Conservation (phyloP, 1,140 invertebrate genomes). For the Drosophila nasuta region DNA sequence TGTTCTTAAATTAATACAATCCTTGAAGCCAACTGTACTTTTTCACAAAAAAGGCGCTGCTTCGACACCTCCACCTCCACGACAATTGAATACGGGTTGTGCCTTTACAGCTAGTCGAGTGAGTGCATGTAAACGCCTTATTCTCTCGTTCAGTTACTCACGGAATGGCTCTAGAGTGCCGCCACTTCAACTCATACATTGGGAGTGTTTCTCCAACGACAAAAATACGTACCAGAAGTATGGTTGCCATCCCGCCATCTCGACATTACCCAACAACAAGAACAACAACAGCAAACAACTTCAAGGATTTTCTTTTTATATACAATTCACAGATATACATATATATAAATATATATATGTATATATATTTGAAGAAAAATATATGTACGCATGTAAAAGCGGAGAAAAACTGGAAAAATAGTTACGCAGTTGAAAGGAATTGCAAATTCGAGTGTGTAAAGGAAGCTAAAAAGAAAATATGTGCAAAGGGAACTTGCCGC, state of each 20-base stretch:
- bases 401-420: constrained; percentile 47
- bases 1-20: neutral
- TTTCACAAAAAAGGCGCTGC: neutral
- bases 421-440: constrained; percentile 35
- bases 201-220: neutral
- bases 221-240: neutral
- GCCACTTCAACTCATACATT: neutral
- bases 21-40: constrained; percentile 24
- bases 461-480: constrained; percentile 34
- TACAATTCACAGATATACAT: neutral
- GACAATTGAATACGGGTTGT: neutral
- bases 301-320: constrained; percentile 30
- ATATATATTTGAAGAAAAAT: constrained; percentile 8
- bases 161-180: neutral
- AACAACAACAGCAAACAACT: constrained; percentile 4
- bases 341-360: neutral
- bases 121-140: constrained; percentile 1
- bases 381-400: constrained; percentile 1
- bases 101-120: neutral
- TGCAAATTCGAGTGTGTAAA: constrained; percentile 42
- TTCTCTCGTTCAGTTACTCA: neutral
- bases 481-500: constrained; percentile 36
- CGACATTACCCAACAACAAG: neutral
- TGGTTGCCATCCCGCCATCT: neutral
- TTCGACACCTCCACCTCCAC: neutral